Conservation (phyloP, 2,113 vertebrate species). For the Xiphophorus maculatus region DNA sequence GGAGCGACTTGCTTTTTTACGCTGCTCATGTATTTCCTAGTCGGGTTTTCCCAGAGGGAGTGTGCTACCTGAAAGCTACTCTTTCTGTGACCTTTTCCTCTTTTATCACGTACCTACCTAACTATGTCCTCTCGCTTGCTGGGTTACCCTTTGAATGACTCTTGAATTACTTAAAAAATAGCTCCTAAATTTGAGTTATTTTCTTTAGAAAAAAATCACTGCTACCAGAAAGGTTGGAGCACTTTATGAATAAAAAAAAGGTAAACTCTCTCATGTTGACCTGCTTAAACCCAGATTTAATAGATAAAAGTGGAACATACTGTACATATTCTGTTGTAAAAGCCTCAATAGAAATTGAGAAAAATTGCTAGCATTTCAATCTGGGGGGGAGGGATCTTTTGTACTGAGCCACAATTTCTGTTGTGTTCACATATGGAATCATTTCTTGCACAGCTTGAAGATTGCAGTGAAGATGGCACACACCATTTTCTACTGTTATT, state of each 20-base stretch:
- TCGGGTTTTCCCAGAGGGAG: slow-evolving; percentile 2
- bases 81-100: slow-evolving; percentile 9
- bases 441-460: not conserved
- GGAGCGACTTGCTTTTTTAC: not conserved
- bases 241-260: not conserved
- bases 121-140: not conserved
- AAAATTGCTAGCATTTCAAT: not conserved
- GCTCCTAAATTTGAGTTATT: not conserved
- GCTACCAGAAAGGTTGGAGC: not conserved
- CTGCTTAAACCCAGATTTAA: not conserved
- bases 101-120: not conserved
- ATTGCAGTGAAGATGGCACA: not conserved
- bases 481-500: not conserved
- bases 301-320: not conserved
- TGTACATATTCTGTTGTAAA: not conserved
- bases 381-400: too few species aligned
- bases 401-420: not conserved
- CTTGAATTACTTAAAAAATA: not conserved
- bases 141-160: slow-evolving; percentile 4
- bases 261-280: not conserved
- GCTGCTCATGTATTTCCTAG: slow-evolving; percentile 4
- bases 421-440: not conserved
- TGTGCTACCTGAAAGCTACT: slow-evolving; percentile 3
- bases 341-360: not conserved
- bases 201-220: not conserved